Conservation (phyloP, 1,140 invertebrate species). For the Prorops nasuta region DNA sequence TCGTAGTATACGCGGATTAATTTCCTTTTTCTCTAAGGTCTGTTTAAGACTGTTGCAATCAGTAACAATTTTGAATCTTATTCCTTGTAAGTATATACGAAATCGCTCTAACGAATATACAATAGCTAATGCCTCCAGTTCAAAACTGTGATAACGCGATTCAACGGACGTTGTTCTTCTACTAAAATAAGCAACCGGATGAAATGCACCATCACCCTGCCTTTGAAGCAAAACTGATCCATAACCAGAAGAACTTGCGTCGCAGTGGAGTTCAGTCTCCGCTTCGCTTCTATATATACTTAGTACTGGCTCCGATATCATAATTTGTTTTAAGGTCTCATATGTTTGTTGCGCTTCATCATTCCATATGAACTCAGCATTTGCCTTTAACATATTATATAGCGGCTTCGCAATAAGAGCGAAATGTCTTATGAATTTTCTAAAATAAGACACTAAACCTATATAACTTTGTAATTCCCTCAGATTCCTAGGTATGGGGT, state of each 20-base stretch:
- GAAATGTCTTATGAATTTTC: slow-evolving; percentile 18
- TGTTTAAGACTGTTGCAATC: slow-evolving; percentile 10
- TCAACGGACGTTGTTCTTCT: slow-evolving; percentile 1
- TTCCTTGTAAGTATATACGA: slow-evolving; percentile 22
- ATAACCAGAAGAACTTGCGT: slow-evolving; percentile 12
- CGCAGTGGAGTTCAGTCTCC: slow-evolving; percentile 21
- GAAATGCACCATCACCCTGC: slow-evolving; percentile 20
- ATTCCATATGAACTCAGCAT: slow-evolving; percentile 19
- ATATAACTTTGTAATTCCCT: slow-evolving; percentile 20
- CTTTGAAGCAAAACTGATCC: slow-evolving; percentile 37
- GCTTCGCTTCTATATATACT: slow-evolving; percentile 13
- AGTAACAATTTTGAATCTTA: slow-evolving; percentile 17
- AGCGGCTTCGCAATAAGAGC: slow-evolving; percentile 23
- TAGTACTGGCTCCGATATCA: slow-evolving; percentile 20
- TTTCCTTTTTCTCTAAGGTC: slow-evolving; percentile 12
- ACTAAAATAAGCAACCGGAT: slow-evolving; percentile 1
- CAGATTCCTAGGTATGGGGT: not conserved
- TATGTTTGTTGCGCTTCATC: slow-evolving; percentile 12
- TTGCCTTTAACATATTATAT: slow-evolving; percentile 15
- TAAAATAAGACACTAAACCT: slow-evolving; percentile 27
- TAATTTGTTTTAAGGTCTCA: slow-evolving; percentile 11
- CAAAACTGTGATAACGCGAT: not conserved
- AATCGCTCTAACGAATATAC: slow-evolving; percentile 14
- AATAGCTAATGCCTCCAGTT: not conserved
- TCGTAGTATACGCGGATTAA: slow-evolving; percentile 15